Base-by-base conservation (phyloP, 2,888 invertebrate genomes). In the Cheilosia grossa region DNA sequence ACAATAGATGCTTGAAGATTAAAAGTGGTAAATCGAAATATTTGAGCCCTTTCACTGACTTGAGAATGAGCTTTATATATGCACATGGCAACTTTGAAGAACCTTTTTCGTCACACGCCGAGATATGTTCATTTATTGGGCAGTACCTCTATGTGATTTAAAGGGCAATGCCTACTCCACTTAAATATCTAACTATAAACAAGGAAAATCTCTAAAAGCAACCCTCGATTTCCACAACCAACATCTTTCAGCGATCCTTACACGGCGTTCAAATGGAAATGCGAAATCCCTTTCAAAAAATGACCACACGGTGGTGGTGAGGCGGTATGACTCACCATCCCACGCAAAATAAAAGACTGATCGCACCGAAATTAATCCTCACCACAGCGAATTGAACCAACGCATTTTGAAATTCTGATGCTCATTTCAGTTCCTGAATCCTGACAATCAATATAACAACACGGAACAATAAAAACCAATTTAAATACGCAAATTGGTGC, bases 401-500 rank as follows among this genome's bases (percentile, higher is more conserved):
- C 58, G 61, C 56, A 63, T 21, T 30, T 9, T 9, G 30, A 30
- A 1, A 30, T 30, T 40, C 4, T 7, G 67, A 21, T 67, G 51
- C 69, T 53, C 80, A 42, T 73, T 27, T 73, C 67, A 19, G 7
- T 63, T 66, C 4, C 59, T 49, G 33, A 70, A 47, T 37, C 13
- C 37, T 37, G 37, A 13, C 10, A 44, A 24, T 59, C 49, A 66
- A 63, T 33, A 47, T 61, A 27, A 49, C 37, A 37, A 42, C 27
- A n/a, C 24, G 33, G 10, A 73, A 83, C 74, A 80, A 83, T 59
- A 49, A 64, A 75, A 83, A 80, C 67, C 61, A 83, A 83, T 83
- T 83, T 83, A 80, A 83, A 74, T 70, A 70, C 37, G 47, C 58
- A 80, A 80, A 83, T 69, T 80, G 74, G 67, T 75, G 69, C 64